phyloP scores from a whole-genome alignment of 2,113 vertebrate genomes.

The Lathamus discolor region DNA sequence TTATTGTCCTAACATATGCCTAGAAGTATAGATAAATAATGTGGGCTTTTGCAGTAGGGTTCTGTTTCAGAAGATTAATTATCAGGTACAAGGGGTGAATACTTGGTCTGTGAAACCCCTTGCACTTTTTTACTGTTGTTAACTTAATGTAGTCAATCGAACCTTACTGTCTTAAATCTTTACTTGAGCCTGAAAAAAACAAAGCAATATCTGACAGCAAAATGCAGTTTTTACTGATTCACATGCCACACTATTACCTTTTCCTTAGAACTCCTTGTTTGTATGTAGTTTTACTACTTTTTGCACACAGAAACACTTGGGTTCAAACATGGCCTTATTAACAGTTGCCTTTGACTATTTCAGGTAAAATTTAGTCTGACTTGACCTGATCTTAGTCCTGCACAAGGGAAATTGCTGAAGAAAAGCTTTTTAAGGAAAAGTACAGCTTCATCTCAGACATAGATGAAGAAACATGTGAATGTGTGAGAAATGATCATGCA shows the following conservation, averaged over 20 bases:
- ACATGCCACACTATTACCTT: rapidly evolving
- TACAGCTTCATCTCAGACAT: background rate
- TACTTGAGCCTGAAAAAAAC: background rate
- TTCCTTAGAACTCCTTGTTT: background rate
- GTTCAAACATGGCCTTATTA: background rate
- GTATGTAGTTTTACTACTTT: background rate
- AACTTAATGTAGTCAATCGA: background rate
- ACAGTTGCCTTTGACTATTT: background rate
- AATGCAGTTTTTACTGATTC: background rate
- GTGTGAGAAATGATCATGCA: background rate
- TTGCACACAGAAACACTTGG: background rate
- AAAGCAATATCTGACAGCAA: background rate
- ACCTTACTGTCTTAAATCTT: background rate
- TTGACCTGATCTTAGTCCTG: background rate
- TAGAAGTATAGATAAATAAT: background rate
- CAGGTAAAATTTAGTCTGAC: background rate
- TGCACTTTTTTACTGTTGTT: background rate
- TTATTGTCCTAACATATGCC: background rate
- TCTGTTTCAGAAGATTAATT: background rate
- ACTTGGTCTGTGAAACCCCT: background rate
- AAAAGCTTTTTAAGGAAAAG: background rate
- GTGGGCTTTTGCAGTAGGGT: background rate
- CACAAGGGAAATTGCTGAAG: background rate
- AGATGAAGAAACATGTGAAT: background rate
- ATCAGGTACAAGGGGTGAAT: background rate